Conservation (phyloP, 1,140 invertebrate genomes). For the Nylanderia fulva region DNA sequence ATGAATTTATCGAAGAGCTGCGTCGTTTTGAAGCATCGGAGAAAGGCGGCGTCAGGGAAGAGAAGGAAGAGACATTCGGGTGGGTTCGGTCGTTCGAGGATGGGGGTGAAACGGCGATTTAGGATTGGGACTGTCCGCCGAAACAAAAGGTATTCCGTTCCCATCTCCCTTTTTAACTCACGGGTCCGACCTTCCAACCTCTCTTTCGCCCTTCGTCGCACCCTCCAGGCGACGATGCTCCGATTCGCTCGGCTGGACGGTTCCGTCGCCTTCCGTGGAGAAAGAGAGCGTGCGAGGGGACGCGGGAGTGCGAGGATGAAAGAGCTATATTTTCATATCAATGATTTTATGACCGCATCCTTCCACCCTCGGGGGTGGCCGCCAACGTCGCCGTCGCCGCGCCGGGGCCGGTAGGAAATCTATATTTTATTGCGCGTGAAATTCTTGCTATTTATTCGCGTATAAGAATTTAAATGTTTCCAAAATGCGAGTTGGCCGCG, state of each 20-base stretch:
- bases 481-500: slow-evolving; percentile 80
- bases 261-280: slow-evolving; percentile 71
- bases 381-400: slow-evolving; percentile 52
- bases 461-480: slow-evolving; percentile 87
- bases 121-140: slow-evolving; percentile 68
- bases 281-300: slow-evolving; percentile 42
- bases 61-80: slow-evolving; percentile 58
- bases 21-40: not conserved
- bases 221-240: slow-evolving; percentile 48
- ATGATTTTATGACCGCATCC: slow-evolving; percentile 86
- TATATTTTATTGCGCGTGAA: slow-evolving; percentile 86
- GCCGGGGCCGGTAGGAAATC: slow-evolving; percentile 81
- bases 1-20: slow-evolving; percentile 31
- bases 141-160: slow-evolving; percentile 79
- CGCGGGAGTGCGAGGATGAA: slow-evolving; percentile 66
- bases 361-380: slow-evolving; percentile 76
- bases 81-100: slow-evolving; percentile 30
- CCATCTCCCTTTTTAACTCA: slow-evolving; percentile 62
- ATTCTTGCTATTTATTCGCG: slow-evolving; percentile 87
- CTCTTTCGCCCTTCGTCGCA: slow-evolving; percentile 35
- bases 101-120: slow-evolving; percentile 62
- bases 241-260: slow-evolving; percentile 76
- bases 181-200: slow-evolving; percentile 33
- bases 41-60: slow-evolving; percentile 19
- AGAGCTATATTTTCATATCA: slow-evolving; percentile 86